phyloP scores from a whole-genome alignment of 2,888 invertebrate genomes.

The Leptopilina myrica region DNA sequence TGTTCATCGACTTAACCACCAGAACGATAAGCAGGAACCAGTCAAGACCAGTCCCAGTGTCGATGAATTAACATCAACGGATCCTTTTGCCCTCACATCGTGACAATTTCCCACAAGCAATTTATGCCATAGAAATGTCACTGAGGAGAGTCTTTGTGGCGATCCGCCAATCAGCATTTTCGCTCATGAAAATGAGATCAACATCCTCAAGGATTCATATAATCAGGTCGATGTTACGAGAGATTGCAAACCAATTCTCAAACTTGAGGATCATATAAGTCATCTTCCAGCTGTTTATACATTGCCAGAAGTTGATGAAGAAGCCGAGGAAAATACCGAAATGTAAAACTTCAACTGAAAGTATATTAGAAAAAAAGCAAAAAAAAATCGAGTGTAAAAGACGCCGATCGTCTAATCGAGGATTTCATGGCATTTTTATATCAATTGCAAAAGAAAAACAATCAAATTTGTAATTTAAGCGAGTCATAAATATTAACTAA shows the following conservation, averaged over 20 bases:
- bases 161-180: conserved; percentile 72
- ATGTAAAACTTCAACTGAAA: conserved; percentile 65
- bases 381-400: too few species aligned
- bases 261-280: conserved; percentile 71
- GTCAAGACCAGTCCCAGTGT: conserved; percentile 82
- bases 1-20: conserved; percentile 87
- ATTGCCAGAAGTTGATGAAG: conserved; percentile 73
- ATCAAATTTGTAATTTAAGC: too few species aligned
- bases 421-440: too few species aligned
- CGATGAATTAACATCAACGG: conserved; percentile 80
- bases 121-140: conserved; percentile 71
- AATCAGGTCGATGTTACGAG: conserved; percentile 75
- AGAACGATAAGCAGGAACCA: conserved; percentile 79
- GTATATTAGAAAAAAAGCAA: background rate
- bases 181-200: conserved; percentile 75
- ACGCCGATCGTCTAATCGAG: too few species aligned
- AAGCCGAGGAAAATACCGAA: conserved; percentile 74
- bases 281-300: conserved; percentile 72
- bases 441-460: too few species aligned
- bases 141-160: conserved; percentile 72
- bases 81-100: conserved; percentile 84
- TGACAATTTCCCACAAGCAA: conserved; percentile 83
- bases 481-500: too few species aligned
- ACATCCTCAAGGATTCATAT: conserved; percentile 74
- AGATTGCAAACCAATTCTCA: conserved; percentile 74